Conservation (phyloP, 2,797 vertebrate species). For the Momotus momota region DNA sequence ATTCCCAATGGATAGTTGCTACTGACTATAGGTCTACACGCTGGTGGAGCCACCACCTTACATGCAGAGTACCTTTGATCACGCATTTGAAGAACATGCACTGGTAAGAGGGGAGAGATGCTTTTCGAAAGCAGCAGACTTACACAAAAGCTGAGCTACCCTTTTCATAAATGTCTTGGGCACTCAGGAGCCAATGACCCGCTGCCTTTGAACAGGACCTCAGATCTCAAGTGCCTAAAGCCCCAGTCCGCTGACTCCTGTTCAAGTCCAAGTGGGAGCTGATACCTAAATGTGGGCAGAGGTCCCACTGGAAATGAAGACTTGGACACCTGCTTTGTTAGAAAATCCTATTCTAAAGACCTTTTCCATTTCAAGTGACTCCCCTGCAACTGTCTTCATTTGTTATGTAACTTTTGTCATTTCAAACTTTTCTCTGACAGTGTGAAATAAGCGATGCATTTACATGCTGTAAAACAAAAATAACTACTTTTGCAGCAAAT, state of each 20-base stretch:
- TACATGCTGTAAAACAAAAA: not conserved
- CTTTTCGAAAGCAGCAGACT: not conserved
- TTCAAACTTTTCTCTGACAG: not conserved
- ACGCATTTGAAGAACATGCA: not conserved
- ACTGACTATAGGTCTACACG: not conserved
- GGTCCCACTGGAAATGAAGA: not conserved
- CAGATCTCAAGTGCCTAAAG: not conserved
- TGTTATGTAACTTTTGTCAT: not conserved
- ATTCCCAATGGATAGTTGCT: not conserved
- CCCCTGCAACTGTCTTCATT: not conserved
- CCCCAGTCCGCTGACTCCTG: not conserved
- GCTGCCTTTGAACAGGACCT: not conserved
- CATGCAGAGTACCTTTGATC: not conserved
- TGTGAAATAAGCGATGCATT: not conserved
- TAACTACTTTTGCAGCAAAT: not conserved
- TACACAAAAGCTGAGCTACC: not conserved
- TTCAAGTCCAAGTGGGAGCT: not conserved
- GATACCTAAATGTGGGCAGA: not conserved
- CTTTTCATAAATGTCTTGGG: not conserved
- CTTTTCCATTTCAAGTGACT: not conserved
- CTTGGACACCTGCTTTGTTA: rapidly evolving
- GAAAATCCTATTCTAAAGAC: not conserved
- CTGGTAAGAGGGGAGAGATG: not conserved
- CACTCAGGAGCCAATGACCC: not conserved
- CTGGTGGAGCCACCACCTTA: not conserved